These are phyloP conservation scores for Cecidostiba fungosa DNA, from an alignment of 2,888 invertebrate genomes.

Conservation along the genomic window DNA sequence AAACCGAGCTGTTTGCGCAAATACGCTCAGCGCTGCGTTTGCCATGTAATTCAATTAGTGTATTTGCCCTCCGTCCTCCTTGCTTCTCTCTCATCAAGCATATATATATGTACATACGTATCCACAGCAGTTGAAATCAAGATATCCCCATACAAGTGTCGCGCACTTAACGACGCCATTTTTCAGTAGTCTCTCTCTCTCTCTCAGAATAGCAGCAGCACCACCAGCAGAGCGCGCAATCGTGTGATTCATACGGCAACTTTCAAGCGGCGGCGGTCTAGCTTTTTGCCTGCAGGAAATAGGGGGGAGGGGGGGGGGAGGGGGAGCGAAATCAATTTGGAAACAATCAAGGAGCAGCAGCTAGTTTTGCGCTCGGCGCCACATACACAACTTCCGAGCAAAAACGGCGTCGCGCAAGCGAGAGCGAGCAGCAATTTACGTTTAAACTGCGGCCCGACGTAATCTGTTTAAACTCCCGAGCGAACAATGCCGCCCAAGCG, in stretches of 20 bases:
- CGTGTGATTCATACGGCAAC: slow-evolving; percentile 1
- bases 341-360: slow-evolving; percentile 63
- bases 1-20: slow-evolving; percentile 9
- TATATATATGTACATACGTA: neutral
- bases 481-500: neutral
- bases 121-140: neutral
- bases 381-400: slow-evolving; percentile 11
- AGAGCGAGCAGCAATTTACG: slow-evolving; percentile 73
- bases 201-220: neutral
- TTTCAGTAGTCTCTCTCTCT: neutral
- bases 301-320: neutral
- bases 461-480: slow-evolving; percentile 78
- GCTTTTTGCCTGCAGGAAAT: neutral
- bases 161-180: neutral
- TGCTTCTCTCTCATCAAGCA: neutral
- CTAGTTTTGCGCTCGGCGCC: slow-evolving; percentile 5
- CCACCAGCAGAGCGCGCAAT: neutral
- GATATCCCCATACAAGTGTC: neutral
- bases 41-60: slow-evolving; percentile 1
- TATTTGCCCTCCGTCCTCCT: neutral
- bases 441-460: slow-evolving; percentile 74
- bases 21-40: neutral
- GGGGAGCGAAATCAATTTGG: slow-evolving; percentile 63
- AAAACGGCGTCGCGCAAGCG: slow-evolving; percentile 16
- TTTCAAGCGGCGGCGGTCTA: neutral